A percentile compares a stretch with the other conserved stretches of the same genome.
Conservation (phyloP, 2,797 vertebrate genomes). For the Peromyscus eremicus region DNA sequence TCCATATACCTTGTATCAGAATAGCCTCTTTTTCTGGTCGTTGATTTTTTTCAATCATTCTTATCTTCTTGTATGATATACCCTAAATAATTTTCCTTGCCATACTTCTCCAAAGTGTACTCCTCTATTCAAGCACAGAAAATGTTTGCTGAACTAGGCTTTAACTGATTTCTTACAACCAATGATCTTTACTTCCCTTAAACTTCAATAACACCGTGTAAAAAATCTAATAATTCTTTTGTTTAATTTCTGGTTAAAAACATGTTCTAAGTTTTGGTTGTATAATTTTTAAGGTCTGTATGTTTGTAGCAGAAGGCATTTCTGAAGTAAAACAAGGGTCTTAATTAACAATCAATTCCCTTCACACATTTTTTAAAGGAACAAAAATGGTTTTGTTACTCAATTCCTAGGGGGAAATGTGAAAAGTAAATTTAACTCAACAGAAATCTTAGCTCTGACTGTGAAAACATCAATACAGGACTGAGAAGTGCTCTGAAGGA, state of each 20-base stretch:
- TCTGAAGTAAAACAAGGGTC: constrained; percentile 62
- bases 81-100: neutral
- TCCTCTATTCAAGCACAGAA: neutral
- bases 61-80: neutral
- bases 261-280: constrained; percentile 2
- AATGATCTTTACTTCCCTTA: constrained; percentile 7
- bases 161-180: constrained; percentile 33
- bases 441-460: constrained; percentile 30
- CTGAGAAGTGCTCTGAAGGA: neutral
- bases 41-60: neutral
- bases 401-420: neutral
- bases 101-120: neutral
- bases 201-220: neutral
- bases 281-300: constrained; percentile 41
- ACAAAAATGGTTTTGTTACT: neutral
- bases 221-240: constrained; percentile 51
- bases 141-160: neutral
- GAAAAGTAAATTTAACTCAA: constrained; percentile 51
- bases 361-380: constrained; percentile 24
- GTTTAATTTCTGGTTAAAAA: constrained; percentile 33
- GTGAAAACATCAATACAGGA: neutral
- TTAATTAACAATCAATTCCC: constrained; percentile 39
- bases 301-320: neutral
- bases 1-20: neutral
- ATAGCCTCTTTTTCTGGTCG: neutral